phyloP scores from a whole-genome alignment of 2,888 invertebrate species.

The Odontothrips loti region DNA sequence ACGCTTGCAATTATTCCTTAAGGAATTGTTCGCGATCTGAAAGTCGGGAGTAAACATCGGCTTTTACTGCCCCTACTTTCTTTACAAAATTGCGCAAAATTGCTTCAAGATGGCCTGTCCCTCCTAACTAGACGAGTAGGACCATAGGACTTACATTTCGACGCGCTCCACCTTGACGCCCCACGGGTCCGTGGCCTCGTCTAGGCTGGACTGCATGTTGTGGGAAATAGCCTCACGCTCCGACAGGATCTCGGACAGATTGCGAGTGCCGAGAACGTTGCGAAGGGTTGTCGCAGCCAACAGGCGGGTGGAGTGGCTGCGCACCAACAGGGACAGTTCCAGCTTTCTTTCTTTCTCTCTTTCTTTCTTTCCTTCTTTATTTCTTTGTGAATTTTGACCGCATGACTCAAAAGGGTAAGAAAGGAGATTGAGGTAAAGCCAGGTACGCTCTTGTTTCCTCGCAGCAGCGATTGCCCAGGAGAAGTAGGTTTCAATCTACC shows the following conservation, averaged over 20 bases:
- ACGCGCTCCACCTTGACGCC: slow-evolving; percentile 91
- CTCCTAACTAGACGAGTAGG: too few species aligned
- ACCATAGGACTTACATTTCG: slow-evolving; percentile 69
- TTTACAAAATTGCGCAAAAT: neutral
- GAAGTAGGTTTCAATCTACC: too few species aligned
- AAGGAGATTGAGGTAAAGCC: too few species aligned
- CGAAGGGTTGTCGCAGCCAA: slow-evolving; percentile 79
- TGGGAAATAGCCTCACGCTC: slow-evolving; percentile 89
- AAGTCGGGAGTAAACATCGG: too few species aligned
- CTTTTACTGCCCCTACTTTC: neutral
- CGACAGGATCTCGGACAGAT: slow-evolving; percentile 83
- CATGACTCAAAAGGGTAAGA: too few species aligned
- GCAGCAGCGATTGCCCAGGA: too few species aligned
- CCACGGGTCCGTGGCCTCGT: slow-evolving; percentile 88
- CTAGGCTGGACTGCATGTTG: slow-evolving; percentile 80
- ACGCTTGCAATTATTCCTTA: too few species aligned
- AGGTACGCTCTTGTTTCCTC: too few species aligned
- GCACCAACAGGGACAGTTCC: slow-evolving; percentile 37
- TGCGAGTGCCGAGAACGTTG: slow-evolving; percentile 88
- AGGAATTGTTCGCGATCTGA: too few species aligned
- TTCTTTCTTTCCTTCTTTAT: neutral
- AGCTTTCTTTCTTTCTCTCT: neutral
- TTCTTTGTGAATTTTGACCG: too few species aligned
- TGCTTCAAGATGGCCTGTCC: too few species aligned
- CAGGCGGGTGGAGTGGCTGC: slow-evolving; percentile 73